phyloP scores from a whole-genome alignment of 2,888 invertebrate genomes.

The Phasia obesa region DNA sequence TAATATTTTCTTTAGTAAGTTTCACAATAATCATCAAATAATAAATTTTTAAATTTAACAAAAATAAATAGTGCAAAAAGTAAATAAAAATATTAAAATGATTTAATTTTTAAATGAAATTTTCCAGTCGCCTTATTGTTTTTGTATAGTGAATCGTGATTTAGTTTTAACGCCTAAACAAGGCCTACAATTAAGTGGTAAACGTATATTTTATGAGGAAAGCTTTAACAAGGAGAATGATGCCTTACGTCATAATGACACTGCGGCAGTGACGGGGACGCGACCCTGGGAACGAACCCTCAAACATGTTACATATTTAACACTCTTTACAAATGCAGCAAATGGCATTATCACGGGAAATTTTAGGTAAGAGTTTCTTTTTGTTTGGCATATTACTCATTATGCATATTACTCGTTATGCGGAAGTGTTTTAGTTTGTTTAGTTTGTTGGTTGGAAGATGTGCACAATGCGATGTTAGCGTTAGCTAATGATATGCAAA shows the following conservation, averaged over 20 bases:
- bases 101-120: slow-evolving; percentile 43
- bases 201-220: slow-evolving; percentile 79
- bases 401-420: slow-evolving; percentile 8
- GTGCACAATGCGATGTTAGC: slow-evolving; percentile 14
- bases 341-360: slow-evolving; percentile 76
- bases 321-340: slow-evolving; percentile 82
- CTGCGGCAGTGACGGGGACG: slow-evolving; percentile 23
- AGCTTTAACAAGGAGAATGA: slow-evolving; percentile 53
- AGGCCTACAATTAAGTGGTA: slow-evolving; percentile 77
- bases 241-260: slow-evolving; percentile 22
- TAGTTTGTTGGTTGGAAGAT: slow-evolving; percentile 1
- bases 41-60: not conserved
- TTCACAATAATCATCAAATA: slow-evolving; percentile 4
- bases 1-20: slow-evolving; percentile 66
- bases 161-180: slow-evolving; percentile 80
- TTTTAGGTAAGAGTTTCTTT: slow-evolving; percentile 76
- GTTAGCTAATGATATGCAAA: slow-evolving; percentile 26
- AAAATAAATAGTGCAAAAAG: slow-evolving; percentile 42
- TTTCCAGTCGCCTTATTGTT: slow-evolving; percentile 70
- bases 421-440: slow-evolving; percentile 27
- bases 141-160: slow-evolving; percentile 78
- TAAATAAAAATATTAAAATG: slow-evolving; percentile 28
- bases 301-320: slow-evolving; percentile 87
- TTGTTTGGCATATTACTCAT: slow-evolving; percentile 5
- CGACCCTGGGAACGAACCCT: slow-evolving; percentile 87